These are phyloP conservation scores for Onychomys arenicola DNA, from an alignment of 2,797 vertebrate species.

Conservation along the genomic window DNA sequence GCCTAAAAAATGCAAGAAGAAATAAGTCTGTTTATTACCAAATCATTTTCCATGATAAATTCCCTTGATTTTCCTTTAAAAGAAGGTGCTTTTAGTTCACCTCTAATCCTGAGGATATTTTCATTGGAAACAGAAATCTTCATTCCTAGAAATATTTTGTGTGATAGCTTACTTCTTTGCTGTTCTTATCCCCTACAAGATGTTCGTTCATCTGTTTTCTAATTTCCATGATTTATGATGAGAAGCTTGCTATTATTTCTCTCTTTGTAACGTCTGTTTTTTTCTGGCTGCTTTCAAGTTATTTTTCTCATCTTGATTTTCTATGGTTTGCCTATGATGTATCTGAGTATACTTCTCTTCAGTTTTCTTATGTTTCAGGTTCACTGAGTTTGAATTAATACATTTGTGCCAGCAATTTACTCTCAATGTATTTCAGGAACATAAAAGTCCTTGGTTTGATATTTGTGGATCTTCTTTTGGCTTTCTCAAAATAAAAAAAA, in stretches of 20 bases:
- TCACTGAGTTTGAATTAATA: constrained; percentile 44
- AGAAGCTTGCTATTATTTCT: background rate
- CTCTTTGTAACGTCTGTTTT: background rate
- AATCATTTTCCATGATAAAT: background rate
- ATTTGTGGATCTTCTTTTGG: background rate
- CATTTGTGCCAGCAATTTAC: background rate
- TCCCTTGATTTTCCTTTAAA: constrained; percentile 21
- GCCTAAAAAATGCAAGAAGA: background rate
- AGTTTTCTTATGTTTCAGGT: background rate
- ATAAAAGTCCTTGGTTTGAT: background rate
- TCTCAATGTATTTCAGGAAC: background rate
- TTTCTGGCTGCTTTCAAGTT: constrained; percentile 13
- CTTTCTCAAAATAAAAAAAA: background rate
- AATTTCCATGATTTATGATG: background rate
- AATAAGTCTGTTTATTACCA: background rate
- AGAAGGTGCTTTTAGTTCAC: constrained; percentile 1
- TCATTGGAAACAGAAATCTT: background rate
- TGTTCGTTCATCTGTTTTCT: background rate
- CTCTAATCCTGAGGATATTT: constrained; percentile 7
- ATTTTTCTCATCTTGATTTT: constrained; percentile 40
- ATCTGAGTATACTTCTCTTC: constrained; percentile 36
- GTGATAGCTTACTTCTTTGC: background rate
- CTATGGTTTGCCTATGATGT: constrained; percentile 1
- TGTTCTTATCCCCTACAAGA: background rate
- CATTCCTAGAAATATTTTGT: background rate